phyloP scores from a whole-genome alignment of 2,888 invertebrate species.

The Cheilosia variabilis region DNA sequence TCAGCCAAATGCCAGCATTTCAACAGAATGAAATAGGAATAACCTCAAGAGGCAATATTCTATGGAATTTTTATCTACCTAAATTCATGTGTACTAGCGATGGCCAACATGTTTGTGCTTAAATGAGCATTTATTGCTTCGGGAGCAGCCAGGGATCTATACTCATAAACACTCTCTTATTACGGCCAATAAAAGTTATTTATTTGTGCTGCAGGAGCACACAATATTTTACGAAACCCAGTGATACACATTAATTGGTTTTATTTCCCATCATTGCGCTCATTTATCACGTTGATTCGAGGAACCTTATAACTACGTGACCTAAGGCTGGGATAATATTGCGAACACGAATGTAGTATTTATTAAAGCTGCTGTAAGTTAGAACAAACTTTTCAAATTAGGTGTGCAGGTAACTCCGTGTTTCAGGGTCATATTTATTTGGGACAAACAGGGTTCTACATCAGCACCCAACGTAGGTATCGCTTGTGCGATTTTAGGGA shows the following conservation, averaged over 20 bases:
- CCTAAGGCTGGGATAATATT: slow-evolving; percentile 33
- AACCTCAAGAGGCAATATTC: no score
- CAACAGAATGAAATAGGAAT: no score
- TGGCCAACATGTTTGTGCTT: slow-evolving; percentile 17
- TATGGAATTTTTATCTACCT: no score
- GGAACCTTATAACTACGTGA: slow-evolving; percentile 54
- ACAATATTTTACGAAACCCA: slow-evolving; percentile 33
- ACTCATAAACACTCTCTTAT: slow-evolving; percentile 44
- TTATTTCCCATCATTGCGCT: slow-evolving; percentile 52
- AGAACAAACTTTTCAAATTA: not conserved
- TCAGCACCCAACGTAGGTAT: no score
- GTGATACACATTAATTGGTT: slow-evolving; percentile 58
- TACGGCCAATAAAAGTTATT: slow-evolving; percentile 45
- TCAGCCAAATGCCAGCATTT: no score
- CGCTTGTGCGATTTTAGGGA: no score
- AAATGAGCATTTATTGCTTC: slow-evolving; percentile 39
- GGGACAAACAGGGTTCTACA: no score
- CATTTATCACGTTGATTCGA: slow-evolving; percentile 50
- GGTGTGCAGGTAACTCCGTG: not conserved
- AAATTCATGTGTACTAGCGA: not conserved
- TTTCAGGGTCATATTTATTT: no score
- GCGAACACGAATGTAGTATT: slow-evolving; percentile 7
- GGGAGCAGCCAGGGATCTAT: slow-evolving; percentile 8
- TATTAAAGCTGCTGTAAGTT: slow-evolving; percentile 46
- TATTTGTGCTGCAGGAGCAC: slow-evolving; percentile 26